Base-by-base conservation (phyloP, 2,888 invertebrate species). In the Hydropsyche betteni region DNA sequence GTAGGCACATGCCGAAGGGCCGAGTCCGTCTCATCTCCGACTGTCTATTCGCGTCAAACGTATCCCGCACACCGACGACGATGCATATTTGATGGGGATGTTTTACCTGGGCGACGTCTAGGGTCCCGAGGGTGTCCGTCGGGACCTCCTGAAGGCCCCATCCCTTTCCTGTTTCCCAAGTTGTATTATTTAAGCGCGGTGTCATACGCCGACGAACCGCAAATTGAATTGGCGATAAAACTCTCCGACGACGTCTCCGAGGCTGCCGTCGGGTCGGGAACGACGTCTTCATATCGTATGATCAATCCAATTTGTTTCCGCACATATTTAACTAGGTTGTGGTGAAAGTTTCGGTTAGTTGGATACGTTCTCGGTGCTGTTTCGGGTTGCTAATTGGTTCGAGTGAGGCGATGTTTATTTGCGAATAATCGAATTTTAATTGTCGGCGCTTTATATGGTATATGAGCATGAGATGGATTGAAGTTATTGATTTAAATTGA, bases 151-250 rank as follows among this genome's bases (percentile, higher is more conserved):
- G 24, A 2, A 58, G 52, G 10, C 44, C 44, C 44, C 44, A 44
- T 44, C 44, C 61, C 52, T 55, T 44, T 44, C 6, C 53, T 53
- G 38, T 44, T 44, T 44, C 7, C 44, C 44, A n/a, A 34, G 69
- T 38, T 76, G 70, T 78, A 78, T 78, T 76, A 78, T 78, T 78
- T 75, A 78, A 36, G 16, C 72, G 70, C 78, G 78, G 64, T 34
- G 68, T n/a, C 64, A 61, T 53, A 74, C 61, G 68, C 61, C 73
- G 34, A 69, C 74, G 69, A 74, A 52, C 74, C 68, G 58, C 75
- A 75, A 78, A 78, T 78, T 78, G 76, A 78, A 78, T 78, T 76
- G 78, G 50, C 78, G 78, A 78, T 78, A 78, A 78, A 78, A 74
- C 75, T 78, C 69, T 78, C 69, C 77, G 55, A n/a, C 69, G 8